These are phyloP conservation scores for Tribolium castaneum DNA, from an alignment of 1,140 invertebrate species.

Conservation along the genomic window DNA sequence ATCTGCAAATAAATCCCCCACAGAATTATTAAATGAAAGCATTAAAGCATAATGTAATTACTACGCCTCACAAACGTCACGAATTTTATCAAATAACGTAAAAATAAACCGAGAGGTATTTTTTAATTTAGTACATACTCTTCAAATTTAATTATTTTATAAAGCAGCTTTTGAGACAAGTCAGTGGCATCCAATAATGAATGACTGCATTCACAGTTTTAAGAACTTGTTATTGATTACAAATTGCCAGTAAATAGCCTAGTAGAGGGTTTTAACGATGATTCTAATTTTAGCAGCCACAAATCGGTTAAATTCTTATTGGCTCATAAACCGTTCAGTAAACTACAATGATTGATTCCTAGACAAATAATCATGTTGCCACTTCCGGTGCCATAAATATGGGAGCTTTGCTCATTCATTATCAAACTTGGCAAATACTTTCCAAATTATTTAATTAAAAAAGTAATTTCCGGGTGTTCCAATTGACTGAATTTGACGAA, in stretches of 20 bases:
- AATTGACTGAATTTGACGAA: slow-evolving; percentile 4
- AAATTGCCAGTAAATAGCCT: slow-evolving; percentile 3
- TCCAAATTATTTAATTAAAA: slow-evolving; percentile 1
- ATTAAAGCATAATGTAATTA: slow-evolving; percentile 12
- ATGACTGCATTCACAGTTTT: not conserved
- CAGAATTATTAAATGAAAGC: slow-evolving; percentile 14
- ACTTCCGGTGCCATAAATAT: slow-evolving; percentile 14
- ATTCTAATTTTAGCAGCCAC: slow-evolving; percentile 22
- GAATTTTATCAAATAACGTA: too few relatives aligned
- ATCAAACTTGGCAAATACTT: not conserved
- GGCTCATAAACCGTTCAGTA: slow-evolving; percentile 4
- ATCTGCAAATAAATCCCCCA: slow-evolving; percentile 34
- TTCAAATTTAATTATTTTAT: not conserved
- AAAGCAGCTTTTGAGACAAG: too few relatives aligned
- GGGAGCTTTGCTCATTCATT: not conserved
- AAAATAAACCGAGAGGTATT: not conserved
- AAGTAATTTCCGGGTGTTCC: not conserved
- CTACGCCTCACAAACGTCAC: not conserved
- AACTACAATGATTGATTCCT: slow-evolving; percentile 19
- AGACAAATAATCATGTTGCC: slow-evolving; percentile 12
- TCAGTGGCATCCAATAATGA: too few relatives aligned
- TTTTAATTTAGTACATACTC: not conserved
- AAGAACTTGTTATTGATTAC: not conserved
- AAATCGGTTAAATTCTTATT: slow-evolving; percentile 15
- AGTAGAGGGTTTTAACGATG: not conserved